These are phyloP conservation scores for Myoxocephalus aenaeus DNA, from an alignment of 2,797 vertebrate species.

Conservation along the genomic window DNA sequence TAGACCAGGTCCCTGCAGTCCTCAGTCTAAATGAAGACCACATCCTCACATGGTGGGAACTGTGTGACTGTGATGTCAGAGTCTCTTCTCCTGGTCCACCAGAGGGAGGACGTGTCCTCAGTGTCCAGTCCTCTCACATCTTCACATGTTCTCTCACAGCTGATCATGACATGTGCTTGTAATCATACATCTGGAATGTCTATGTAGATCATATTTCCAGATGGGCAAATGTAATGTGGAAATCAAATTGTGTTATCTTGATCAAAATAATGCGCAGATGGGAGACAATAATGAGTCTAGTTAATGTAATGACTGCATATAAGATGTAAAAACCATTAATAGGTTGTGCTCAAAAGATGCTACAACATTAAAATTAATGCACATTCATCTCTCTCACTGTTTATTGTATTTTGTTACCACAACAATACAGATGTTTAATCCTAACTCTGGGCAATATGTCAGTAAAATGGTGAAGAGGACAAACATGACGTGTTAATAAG, in stretches of 20 bases:
- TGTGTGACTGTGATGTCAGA: not conserved
- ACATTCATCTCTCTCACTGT: not conserved
- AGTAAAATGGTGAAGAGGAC: not conserved
- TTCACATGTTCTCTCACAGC: not conserved
- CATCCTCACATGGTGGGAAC: not conserved
- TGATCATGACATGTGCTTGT: not conserved
- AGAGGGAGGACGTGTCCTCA: too few species aligned
- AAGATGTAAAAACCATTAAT: too few species aligned
- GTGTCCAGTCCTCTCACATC: not conserved
- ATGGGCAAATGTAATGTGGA: not conserved
- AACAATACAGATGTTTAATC: not conserved
- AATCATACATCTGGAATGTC: not conserved
- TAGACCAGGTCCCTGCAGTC: not conserved
- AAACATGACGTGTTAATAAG: not conserved
- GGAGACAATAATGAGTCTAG: not conserved
- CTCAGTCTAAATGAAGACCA: not conserved
- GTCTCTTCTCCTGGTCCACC: not conserved
- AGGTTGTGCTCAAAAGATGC: not conserved
- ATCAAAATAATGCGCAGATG: conserved; percentile 7
- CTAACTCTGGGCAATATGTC: not conserved
- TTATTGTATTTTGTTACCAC: not conserved
- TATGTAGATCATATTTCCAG: not conserved
- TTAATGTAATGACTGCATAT: not conserved
- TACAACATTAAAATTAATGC: not conserved
- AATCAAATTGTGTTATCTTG: not conserved